Conservation (phyloP, 1,140 invertebrate genomes). For the Andrena cerasifolii region DNA sequence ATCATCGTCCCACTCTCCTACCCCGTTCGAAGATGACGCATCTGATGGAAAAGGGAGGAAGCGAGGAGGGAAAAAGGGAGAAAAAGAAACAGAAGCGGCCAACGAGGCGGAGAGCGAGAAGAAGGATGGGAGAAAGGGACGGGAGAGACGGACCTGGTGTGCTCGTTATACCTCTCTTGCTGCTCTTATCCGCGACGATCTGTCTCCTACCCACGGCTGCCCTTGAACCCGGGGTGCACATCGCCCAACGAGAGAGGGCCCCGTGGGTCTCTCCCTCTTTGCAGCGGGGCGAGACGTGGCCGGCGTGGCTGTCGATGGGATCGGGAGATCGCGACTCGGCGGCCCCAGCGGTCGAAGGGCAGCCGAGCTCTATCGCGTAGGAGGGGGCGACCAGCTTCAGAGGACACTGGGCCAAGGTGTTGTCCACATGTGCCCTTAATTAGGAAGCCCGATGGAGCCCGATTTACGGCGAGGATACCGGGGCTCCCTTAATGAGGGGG, state of each 20-base stretch:
- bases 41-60: conserved; percentile 56
- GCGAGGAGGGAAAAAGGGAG: conserved; percentile 32
- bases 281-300: background rate
- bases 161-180: conserved; percentile 57
- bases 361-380: background rate
- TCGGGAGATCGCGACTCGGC: background rate
- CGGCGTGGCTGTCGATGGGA: background rate
- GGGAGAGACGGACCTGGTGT: conserved; percentile 27
- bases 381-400: background rate
- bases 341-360: background rate
- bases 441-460: conserved; percentile 41
- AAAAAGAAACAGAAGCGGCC: conserved; percentile 36
- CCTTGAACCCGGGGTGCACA: conserved; percentile 52
- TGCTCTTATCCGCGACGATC: conserved; percentile 58
- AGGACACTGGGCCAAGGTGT: conserved; percentile 31
- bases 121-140: background rate
- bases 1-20: conserved; percentile 64
- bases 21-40: conserved; percentile 54
- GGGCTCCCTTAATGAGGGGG: conserved; percentile 50
- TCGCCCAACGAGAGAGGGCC: conserved; percentile 28
- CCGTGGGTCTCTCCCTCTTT: background rate
- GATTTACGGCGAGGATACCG: conserved; percentile 54
- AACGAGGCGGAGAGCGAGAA: conserved; percentile 25
- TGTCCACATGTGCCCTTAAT: conserved; percentile 53
- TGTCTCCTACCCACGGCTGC: conserved; percentile 51